Base-by-base conservation (phyloP, 1,140 invertebrate genomes). In the Bombus soroeensis region DNA sequence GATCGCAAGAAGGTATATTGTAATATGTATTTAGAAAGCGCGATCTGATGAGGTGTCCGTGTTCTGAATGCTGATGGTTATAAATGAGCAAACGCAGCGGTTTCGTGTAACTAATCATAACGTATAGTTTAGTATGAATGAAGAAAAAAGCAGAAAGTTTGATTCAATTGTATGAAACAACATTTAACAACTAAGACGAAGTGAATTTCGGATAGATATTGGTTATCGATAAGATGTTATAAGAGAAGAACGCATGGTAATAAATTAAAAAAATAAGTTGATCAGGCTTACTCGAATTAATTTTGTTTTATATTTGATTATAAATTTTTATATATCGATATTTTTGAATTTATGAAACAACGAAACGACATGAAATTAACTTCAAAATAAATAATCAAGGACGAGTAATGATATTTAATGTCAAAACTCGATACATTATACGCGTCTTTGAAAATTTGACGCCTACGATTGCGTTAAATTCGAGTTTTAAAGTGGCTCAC, bases 1-100 rank as follows among this genome's bases (percentile, higher is more conserved):
- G 41, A 80, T 10, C n/a, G 43, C 34, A 57, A 15, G 41, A 66
- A 73, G 32, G 28, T 47, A 57, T 85, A 32, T n/a, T 34, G 66
- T 78, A 81, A 85, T 64, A 70, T 9, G 39, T 74, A 41, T n/a
- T 80, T 74, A 74, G 78, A 85, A 85, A 85, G 70, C 59, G 59
- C 47, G 22, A 5, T 13, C 12, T 37, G 71, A 81, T 53, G 77
- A 81, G 34, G 25, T 28, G 71, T 34, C 25, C 70, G 9, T 74
- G 70, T 32, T 43, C 57, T 18, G 78, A 81, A 81, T 81, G 43
- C 70, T 78, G 25, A 72, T 39, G 37, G n/a, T 81, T 74, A 34
- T 43, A 85, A 73, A 57, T 25, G n/a, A 41, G n/a, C 59, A 22
- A 66, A 34, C 43, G 15, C 28, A 15, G n/a, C 37, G n/a, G 41